Percentiles rank a stretch among this genome's conserved stretches.
Evolutionary conservation across 2,888 invertebrate species (phyloP).

Genomic region (Orchesellides sinensis): DNA sequence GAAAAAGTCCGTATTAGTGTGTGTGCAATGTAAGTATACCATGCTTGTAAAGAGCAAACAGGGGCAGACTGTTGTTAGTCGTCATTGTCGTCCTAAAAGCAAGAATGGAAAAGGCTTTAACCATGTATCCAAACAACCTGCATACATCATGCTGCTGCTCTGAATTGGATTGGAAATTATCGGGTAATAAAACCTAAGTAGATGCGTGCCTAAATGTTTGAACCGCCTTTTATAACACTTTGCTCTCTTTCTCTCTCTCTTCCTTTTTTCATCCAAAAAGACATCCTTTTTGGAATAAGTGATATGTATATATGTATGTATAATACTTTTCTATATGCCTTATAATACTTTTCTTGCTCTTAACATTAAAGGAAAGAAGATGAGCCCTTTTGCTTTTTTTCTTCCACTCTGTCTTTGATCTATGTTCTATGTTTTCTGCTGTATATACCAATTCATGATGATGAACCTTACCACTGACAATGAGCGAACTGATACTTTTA

Average conservation of each 20-base stretch:
- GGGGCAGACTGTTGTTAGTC: conserved; percentile 54
- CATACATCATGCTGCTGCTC: conserved; percentile 41
- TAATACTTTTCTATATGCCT: too few species aligned
- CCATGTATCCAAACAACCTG: conserved; percentile 15
- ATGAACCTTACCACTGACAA: conserved; percentile 64
- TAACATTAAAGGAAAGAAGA: neutral
- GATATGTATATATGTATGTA: neutral
- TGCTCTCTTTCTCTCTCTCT: conserved; percentile 21
- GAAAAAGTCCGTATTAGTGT: too few species aligned
- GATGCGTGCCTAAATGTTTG: conserved; percentile 63
- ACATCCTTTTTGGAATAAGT: conserved; percentile 5
- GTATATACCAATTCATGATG: conserved; percentile 58
- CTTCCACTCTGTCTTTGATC: conserved; percentile 6
- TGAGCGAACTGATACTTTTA: conserved; percentile 57
- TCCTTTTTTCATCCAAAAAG: conserved; percentile 15
- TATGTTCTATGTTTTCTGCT: conserved; percentile 4
- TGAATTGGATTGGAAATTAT: conserved; percentile 73
- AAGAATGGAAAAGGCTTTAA: conserved; percentile 31
- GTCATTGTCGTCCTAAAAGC: conserved; percentile 28
- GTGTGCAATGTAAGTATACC: too few species aligned
- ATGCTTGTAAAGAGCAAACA: conserved; percentile 27
- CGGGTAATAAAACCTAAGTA: conserved; percentile 74
- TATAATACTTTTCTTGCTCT: conserved; percentile 1
- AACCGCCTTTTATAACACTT: conserved; percentile 65
- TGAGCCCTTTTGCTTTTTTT: conserved; percentile 1